Evolutionary conservation across 2,888 invertebrate species (phyloP), one percentile per base, ranked within the genome.

Genomic region (Stegana nigrithorax): DNA sequence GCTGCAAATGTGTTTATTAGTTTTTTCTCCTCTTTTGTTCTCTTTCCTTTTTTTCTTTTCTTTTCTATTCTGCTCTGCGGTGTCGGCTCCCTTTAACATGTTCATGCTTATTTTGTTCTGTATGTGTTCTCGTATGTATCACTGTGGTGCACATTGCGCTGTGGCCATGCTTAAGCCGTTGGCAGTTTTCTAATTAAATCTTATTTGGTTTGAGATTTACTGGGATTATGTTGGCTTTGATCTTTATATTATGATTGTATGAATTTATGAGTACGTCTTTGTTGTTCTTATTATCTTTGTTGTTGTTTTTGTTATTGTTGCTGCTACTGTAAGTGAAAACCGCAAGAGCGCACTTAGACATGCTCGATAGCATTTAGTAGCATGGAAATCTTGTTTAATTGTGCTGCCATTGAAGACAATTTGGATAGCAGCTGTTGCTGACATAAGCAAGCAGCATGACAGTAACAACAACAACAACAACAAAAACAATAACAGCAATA

Each of bases 331-430:
- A 4, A 45, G 21, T 45, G 19, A 32, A 17, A 55, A 27, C 53
- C 53, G 21, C 53, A 55, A 55, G 21, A 55, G 19, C 21, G 53
- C n/a, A 32, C 32, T 36, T 55, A 12, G 36, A 21, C 32, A 55
- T 27, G 36, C 32, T 55, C 36, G 32, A 36, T 36, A 32, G 23
- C 32, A 55, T 36, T 32, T 12, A 4, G 5, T n/a, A n/a, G 10
- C 32, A 36, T 32, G 19, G 12, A 55, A 32, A 36, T 36, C n/a
- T 36, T 55, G 53, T 55, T 32, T 55, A 55, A 55, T 36, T 55
- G 36, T 17, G 23, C 14, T 5, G 29, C 17, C 51, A n/a, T n/a
- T n/a, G n/a, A 14, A 27, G 26, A 27, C 14, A 51, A 51, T 27
- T 51, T 51, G 27, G n/a, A 14, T 26, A 2, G 8, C 10, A 53